Evolutionary conservation across 2,797 vertebrate species (phyloP).

Genomic region (Falco novaeseelandiae): DNA sequence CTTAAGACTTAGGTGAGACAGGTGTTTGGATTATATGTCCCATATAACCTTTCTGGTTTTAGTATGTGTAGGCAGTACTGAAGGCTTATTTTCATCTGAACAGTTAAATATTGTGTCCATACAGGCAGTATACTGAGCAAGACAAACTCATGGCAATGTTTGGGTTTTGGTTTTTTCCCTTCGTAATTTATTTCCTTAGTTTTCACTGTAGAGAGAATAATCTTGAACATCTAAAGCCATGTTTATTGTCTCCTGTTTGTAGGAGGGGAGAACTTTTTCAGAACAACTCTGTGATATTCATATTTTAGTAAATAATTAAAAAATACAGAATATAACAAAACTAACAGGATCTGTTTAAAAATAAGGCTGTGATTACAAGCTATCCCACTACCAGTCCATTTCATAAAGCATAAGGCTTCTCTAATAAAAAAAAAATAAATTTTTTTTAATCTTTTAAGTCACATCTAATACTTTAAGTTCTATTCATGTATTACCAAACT

Average conservation of each 20-base stretch:
- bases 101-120: background rate
- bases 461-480: conserved; percentile 31
- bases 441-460: conserved; percentile 40
- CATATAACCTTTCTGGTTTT: background rate
- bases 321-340: background rate
- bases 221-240: background rate
- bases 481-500: conserved; percentile 4
- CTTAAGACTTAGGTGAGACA: background rate
- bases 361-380: conserved; percentile 10
- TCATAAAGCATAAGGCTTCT: conserved; percentile 1
- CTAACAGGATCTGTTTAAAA: conserved; percentile 3
- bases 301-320: conserved; percentile 5
- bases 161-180: background rate
- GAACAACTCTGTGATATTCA: background rate
- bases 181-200: background rate
- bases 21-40: background rate
- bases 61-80: background rate
- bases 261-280: background rate
- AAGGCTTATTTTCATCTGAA: background rate
- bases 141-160: background rate
- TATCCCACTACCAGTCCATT: conserved; percentile 5
- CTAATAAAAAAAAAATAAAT: conserved; percentile 34
- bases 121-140: background rate
- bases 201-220: background rate
- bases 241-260: background rate